A percentile compares a stretch with the other conserved stretches of the same genome.
phyloP scores from a whole-genome alignment of 2,113 vertebrate genomes.

The Oenanthe oenanthe region DNA sequence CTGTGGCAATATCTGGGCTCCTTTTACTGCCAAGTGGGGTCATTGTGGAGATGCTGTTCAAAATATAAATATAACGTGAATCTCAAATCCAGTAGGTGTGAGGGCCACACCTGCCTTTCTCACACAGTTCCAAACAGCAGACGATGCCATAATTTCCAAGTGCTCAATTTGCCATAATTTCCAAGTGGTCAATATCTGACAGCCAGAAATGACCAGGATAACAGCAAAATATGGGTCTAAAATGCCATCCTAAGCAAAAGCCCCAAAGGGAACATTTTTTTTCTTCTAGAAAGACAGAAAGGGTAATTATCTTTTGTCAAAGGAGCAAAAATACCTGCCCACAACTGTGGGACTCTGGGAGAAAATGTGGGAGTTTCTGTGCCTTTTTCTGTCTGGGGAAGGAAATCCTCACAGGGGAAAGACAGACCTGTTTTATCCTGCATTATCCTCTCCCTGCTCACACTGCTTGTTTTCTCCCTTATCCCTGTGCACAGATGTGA shows the following conservation, averaged over 20 bases:
- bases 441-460: neutral
- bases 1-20: slow-evolving; percentile 53
- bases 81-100: neutral
- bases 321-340: slow-evolving; percentile 11
- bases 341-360: neutral
- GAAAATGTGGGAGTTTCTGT: neutral
- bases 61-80: slow-evolving; percentile 52
- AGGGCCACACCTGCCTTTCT: neutral
- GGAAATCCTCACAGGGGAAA: neutral
- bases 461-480: slow-evolving; percentile 21
- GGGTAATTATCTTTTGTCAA: neutral
- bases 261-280: neutral
- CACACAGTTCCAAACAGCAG: slow-evolving; percentile 1
- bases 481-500: neutral
- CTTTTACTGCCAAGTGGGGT: slow-evolving; percentile 57
- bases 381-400: neutral
- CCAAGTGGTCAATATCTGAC: slow-evolving; percentile 3
- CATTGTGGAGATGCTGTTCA: slow-evolving; percentile 64
- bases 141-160: neutral
- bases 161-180: neutral
- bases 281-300: neutral
- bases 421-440: neutral
- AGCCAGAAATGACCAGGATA: slow-evolving; percentile 39
- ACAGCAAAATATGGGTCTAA: neutral
- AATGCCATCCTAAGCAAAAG: slow-evolving; percentile 42